Base-by-base conservation (phyloP, 2,113 vertebrate genomes). In the pig (Sus scrofa) region DNA sequence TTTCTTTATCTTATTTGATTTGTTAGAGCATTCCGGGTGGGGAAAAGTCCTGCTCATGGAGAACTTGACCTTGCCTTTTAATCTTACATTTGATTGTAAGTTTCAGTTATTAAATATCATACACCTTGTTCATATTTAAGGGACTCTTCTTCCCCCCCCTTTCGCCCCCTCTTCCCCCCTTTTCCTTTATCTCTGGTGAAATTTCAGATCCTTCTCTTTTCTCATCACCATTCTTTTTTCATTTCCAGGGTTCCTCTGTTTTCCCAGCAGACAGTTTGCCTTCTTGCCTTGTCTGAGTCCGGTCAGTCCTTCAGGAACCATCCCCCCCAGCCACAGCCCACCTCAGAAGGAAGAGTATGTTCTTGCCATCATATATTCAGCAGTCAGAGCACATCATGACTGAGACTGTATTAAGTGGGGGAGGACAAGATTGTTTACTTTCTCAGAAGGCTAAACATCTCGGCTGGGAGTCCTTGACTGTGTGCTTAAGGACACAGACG, bases 381-480 rank as follows among this genome's bases (percentile, higher is more conserved):
- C 75, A 97, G 91, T 75, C 96, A 58, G 50, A 60, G 70, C 89
- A 79, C 95, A 98, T 82, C 44, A 6, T 1, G 56, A 60, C 56
- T 0, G 1, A 1, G 67, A 58, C 95, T 90, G 1, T 50, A 12
- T 26, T 22, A 71, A 82, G 82, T 52, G 91, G 93, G 85, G 86
- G 81, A 91, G 52, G 71, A 77, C 96, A 95, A 89, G 88, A 95
- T 78, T 97, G 95, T 98, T 97, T 98, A 98, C 97, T 97, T 97
- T 97, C 37, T 0, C 95, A 97, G 58, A 82, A 86, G 82, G 97
- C 95, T 97, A 96, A 97, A 88, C 96, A 88, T 95, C 98, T 98
- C 81, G 12, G 56, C 92, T 97, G 97, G 98, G 95, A 98, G 97
- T 95, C 98, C 98, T 98, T 98, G 97, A 96, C 97, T 97, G 68